Conservation (phyloP, 1,140 invertebrate genomes). For the Eubasilissa regina region DNA sequence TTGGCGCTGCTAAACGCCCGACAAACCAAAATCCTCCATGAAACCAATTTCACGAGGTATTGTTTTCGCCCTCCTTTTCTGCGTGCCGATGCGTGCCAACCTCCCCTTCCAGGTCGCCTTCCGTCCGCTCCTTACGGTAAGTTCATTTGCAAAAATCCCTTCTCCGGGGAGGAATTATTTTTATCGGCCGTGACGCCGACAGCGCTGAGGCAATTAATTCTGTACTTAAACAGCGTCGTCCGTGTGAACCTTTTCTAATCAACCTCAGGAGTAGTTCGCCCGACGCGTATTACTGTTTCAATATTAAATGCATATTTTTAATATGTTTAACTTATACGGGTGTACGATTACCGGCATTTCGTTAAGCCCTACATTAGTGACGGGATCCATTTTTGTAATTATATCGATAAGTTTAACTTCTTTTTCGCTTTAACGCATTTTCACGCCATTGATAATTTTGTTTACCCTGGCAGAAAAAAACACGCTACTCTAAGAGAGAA, state of each 20-base stretch:
- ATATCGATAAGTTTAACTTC: slow-evolving; percentile 13
- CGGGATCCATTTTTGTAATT: slow-evolving; percentile 6
- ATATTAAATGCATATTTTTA: slow-evolving; percentile 29
- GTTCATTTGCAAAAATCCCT: slow-evolving; percentile 24
- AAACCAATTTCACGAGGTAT: slow-evolving; percentile 49
- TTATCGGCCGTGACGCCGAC: slow-evolving; percentile 30
- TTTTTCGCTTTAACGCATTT: not conserved
- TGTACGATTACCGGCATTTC: slow-evolving; percentile 13
- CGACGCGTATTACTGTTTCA: slow-evolving; percentile 10
- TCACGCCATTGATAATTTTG: not conserved
- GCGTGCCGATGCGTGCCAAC: slow-evolving; percentile 30
- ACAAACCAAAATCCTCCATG: slow-evolving; percentile 43
- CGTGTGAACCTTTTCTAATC: slow-evolving; percentile 23
- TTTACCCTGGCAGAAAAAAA: no score
- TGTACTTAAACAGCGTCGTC: slow-evolving; percentile 6
- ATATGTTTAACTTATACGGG: slow-evolving; percentile 10
- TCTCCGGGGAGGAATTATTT: slow-evolving; percentile 23
- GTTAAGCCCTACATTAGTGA: not conserved
- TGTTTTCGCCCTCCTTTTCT: slow-evolving; percentile 35
- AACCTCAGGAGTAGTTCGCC: slow-evolving; percentile 11
- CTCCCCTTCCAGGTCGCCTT: not conserved
- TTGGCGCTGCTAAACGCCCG: slow-evolving; percentile 46
- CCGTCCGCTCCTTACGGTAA: not conserved
- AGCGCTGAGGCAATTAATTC: slow-evolving; percentile 24
- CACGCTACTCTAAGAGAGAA: no score